These are phyloP conservation scores for Cuculus canorus DNA, from an alignment of 2,797 vertebrate genomes.

Conservation along the genomic window DNA sequence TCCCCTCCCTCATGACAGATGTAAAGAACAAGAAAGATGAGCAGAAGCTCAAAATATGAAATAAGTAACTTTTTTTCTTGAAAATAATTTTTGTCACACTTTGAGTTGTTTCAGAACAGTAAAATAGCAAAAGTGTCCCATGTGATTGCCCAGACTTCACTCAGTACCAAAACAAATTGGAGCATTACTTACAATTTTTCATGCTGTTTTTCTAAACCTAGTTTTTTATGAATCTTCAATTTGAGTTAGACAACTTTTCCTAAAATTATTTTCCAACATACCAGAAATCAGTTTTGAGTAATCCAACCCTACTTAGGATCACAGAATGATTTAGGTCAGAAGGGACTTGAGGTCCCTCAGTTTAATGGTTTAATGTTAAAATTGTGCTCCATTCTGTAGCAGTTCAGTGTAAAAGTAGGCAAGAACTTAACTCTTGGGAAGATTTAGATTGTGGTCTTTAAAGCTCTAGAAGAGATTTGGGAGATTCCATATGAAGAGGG, in stretches of 20 bases:
- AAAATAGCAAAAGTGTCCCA: background rate
- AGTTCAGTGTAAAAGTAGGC: background rate
- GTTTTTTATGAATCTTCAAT: background rate
- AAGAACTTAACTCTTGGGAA: background rate
- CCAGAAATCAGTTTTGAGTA: background rate
- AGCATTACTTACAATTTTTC: background rate
- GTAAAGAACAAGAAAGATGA: background rate
- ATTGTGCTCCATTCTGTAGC: background rate
- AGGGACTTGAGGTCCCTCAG: background rate
- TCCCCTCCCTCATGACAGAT: background rate
- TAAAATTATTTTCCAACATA: background rate
- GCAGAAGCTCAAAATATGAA: background rate
- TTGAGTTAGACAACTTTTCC: background rate
- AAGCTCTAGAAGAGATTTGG: background rate
- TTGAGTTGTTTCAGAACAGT: background rate
- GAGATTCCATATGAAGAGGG: background rate
- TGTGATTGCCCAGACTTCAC: background rate
- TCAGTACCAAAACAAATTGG: background rate
- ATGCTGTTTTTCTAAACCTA: background rate
- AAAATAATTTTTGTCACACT: background rate
- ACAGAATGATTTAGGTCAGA: background rate
- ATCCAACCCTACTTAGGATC: background rate
- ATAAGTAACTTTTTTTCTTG: background rate
- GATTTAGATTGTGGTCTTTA: background rate
- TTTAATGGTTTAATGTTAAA: background rate